Evolutionary conservation across 1,140 invertebrate species (phyloP).

Genomic region (Drosophila ercepeae): DNA sequence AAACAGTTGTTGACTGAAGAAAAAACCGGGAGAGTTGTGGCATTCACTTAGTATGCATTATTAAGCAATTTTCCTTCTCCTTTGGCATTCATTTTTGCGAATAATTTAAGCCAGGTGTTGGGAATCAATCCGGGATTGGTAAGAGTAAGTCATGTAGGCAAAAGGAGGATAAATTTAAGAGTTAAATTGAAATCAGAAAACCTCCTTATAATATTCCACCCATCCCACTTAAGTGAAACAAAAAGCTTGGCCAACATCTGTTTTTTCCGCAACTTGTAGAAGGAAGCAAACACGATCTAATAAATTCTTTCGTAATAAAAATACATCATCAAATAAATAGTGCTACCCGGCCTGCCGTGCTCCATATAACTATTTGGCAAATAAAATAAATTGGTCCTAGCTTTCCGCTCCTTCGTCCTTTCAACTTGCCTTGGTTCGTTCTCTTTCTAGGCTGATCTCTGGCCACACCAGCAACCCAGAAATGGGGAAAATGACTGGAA

Average conservation of each 20-base stretch:
- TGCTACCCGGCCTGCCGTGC: conserved; percentile 55
- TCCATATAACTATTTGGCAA: conserved; percentile 67
- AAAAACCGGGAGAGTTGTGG: conserved; percentile 13
- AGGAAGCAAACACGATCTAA: conserved; percentile 55
- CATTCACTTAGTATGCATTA: conserved; percentile 45
- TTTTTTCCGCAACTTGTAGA: conserved; percentile 23
- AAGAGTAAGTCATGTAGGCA: not conserved
- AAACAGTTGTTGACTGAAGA: conserved; percentile 20
- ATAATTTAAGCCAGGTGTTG: not conserved
- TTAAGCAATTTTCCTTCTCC: conserved; percentile 43
- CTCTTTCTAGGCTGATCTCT: conserved; percentile 61
- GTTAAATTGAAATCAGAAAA: not conserved
- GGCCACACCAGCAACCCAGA: conserved; percentile 51
- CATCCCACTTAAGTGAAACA: conserved; percentile 37
- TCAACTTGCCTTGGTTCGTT: not conserved
- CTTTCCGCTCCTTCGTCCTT: conserved; percentile 35
- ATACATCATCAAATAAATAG: conserved; percentile 80
- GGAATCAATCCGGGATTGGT: not conserved
- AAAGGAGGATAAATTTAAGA: not conserved
- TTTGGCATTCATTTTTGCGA: conserved; percentile 4
- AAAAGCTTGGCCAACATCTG: conserved; percentile 52
- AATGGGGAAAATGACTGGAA: conserved; percentile 39
- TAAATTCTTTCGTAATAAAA: conserved; percentile 74
- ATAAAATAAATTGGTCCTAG: conserved; percentile 74
- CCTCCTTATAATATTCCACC: conserved; percentile 14